Base-by-base conservation (phyloP, 2,888 invertebrate genomes). In the Tenthredo mesomela region DNA sequence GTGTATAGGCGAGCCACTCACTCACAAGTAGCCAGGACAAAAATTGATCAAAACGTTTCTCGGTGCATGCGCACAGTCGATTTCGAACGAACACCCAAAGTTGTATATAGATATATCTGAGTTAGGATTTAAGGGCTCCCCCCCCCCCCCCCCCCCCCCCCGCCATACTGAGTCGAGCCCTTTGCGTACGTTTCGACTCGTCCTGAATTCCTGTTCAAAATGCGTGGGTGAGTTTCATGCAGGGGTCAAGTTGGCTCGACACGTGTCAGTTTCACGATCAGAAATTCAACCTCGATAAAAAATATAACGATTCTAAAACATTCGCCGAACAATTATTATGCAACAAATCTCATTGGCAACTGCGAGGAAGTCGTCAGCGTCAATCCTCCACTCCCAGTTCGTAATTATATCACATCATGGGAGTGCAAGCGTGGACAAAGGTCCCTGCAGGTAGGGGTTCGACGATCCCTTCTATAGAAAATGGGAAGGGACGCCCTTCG, bases 141-240 rank as follows among this genome's bases (percentile, higher is more conserved):
- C 29, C 29, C 33, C 33, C 33, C 33, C 4, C 67, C 37, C 58
- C 12, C 12, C 54, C 33, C 33, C 33, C 4, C 67, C 37, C 58
- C 12, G 5, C 54, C n/a, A 21, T 10, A 9, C 47, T 29, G 65
- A 67, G 61, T 47, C 67, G 40, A 40, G 82, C 82, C 82, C 82
- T 82, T 65, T 21, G 67, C 67, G 85, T 88, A 90, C 89, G 89
- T 89, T 88, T 89, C 87, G 75, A 87, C 88, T 80, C 88, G 87
- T 90, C 89, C 90, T 92, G 90, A 87, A 87, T 89, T 90, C 92
- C 92, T 92, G 91, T 89, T 92, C 90, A 84, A 90, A 88, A 90
- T 91, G 91, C 91, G 91, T 92, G 91, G 89, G 89, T 88, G 88
- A 89, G 86, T 89, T 91, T 87, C 87, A 88, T 88, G 89, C 84